A percentile compares a stretch with the other conserved stretches of the same genome.
phyloP scores from a whole-genome alignment of 2,888 invertebrate genomes.

The Poecilus cupreus region DNA sequence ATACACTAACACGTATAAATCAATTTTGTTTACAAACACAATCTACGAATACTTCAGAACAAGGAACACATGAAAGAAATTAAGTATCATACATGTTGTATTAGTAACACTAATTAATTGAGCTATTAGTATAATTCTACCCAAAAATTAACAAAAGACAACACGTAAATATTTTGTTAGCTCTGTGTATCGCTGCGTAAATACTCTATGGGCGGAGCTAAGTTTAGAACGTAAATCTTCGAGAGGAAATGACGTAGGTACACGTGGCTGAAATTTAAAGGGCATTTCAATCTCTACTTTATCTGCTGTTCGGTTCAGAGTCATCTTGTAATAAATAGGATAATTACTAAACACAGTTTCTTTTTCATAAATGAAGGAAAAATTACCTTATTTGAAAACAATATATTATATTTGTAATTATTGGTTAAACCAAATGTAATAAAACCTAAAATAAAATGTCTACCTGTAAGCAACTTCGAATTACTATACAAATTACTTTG shows the following conservation, averaged over 20 bases:
- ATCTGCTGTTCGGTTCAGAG: slow-evolving; percentile 14
- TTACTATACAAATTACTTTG: too few species aligned
- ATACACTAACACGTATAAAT: not conserved
- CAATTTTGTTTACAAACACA: slow-evolving; percentile 34
- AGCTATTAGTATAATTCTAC: not conserved
- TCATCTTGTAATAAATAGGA: slow-evolving; percentile 10
- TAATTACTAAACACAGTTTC: not conserved
- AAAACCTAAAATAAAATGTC: too few species aligned
- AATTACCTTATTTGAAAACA: not conserved
- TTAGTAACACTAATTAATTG: not conserved
- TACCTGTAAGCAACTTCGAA: too few species aligned
- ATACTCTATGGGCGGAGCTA: slow-evolving; percentile 28
- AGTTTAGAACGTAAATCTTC: slow-evolving; percentile 6
- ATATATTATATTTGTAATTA: too few species aligned
- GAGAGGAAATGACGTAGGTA: slow-evolving; percentile 55
- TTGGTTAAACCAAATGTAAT: too few species aligned
- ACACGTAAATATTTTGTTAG: not conserved
- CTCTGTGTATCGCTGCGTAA: not conserved
- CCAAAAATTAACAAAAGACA: slow-evolving; percentile 14
- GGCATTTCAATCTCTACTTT: slow-evolving; percentile 15
- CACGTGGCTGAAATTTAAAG: slow-evolving; percentile 36
- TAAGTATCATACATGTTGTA: not conserved
- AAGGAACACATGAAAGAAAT: not conserved
- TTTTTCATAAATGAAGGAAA: not conserved
- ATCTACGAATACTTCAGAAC: not conserved